A percentile compares a stretch with the other conserved stretches of the same genome.
Conservation (phyloP, 1,140 invertebrate species). For the Helicorthomorpha holstii region DNA sequence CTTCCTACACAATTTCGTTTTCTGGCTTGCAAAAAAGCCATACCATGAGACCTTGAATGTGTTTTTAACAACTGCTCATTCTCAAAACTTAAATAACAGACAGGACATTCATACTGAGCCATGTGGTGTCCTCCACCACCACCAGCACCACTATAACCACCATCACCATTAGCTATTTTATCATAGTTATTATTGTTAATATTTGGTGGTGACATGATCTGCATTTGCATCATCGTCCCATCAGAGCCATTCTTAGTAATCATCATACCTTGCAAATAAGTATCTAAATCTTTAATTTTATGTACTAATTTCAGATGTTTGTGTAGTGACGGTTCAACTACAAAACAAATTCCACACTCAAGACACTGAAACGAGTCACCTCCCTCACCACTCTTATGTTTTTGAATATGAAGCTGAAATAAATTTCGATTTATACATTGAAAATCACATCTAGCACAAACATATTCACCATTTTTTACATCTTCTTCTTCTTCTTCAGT, state of each 20-base stretch:
- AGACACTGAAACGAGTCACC: constrained; percentile 22
- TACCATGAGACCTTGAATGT: constrained; percentile 27
- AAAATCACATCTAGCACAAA: constrained; percentile 24
- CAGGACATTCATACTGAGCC: constrained; percentile 17
- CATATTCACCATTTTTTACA: too few species aligned
- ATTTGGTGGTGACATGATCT: background rate
- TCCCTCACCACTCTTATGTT: constrained; percentile 15
- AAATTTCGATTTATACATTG: constrained; percentile 11
- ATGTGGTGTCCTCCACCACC: background rate
- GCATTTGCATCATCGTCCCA: background rate
- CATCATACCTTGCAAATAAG: constrained; percentile 16
- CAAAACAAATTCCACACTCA: constrained; percentile 27
- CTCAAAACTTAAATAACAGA: constrained; percentile 23
- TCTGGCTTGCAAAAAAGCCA: constrained; percentile 25
- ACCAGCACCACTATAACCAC: background rate
- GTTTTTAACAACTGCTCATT: constrained; percentile 16
- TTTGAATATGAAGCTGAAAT: constrained; percentile 20
- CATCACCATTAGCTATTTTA: too few species aligned
- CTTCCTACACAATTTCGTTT: background rate
- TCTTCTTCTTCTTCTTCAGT: background rate
- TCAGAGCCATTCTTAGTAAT: constrained; percentile 1
- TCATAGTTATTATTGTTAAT: too few species aligned
- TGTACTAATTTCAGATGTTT: constrained; percentile 26
- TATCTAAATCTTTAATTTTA: constrained; percentile 19
- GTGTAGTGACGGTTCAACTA: constrained; percentile 20